Percentiles rank a stretch among this genome's conserved stretches.
phyloP scores from a whole-genome alignment of 1,140 invertebrate species.

The Proctacanthus coquilletti region DNA sequence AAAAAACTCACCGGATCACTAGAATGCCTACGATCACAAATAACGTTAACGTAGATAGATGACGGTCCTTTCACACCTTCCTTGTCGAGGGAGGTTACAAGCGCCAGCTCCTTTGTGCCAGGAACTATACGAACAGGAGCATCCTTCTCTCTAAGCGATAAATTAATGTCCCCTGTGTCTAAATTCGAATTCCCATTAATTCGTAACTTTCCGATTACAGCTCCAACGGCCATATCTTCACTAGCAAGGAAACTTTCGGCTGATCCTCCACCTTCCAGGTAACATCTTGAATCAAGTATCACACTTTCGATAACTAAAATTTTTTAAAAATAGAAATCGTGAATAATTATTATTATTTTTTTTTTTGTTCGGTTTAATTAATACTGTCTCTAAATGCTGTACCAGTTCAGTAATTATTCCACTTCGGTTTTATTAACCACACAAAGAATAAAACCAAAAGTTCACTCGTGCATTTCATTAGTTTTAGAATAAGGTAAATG shows the following conservation, averaged over 20 bases:
- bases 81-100: conserved; percentile 63
- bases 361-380: too few species aligned
- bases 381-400: too few species aligned
- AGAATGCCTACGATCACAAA: conserved; percentile 62
- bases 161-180: conserved; percentile 52
- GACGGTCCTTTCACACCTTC: conserved; percentile 68
- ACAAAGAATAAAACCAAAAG: too few species aligned
- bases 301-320: too few species aligned
- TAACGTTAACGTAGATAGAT: conserved; percentile 69
- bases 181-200: conserved; percentile 64
- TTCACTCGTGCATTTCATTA: too few species aligned
- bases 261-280: conserved; percentile 73
- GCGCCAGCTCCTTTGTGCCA: conserved; percentile 65
- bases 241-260: conserved; percentile 80
- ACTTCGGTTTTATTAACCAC: too few species aligned
- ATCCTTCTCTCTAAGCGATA: conserved; percentile 60
- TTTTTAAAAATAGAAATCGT: too few species aligned
- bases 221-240: conserved; percentile 65
- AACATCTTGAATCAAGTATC: conserved; percentile 68
- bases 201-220: conserved; percentile 53
- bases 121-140: conserved; percentile 60
- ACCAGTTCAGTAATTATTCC: too few species aligned
- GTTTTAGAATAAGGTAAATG: too few species aligned
- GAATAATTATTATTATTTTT: too few species aligned
- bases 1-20: conserved; percentile 48